Evolutionary conservation across 2,888 invertebrate species (phyloP).

Genomic region (Elegia similella): DNA sequence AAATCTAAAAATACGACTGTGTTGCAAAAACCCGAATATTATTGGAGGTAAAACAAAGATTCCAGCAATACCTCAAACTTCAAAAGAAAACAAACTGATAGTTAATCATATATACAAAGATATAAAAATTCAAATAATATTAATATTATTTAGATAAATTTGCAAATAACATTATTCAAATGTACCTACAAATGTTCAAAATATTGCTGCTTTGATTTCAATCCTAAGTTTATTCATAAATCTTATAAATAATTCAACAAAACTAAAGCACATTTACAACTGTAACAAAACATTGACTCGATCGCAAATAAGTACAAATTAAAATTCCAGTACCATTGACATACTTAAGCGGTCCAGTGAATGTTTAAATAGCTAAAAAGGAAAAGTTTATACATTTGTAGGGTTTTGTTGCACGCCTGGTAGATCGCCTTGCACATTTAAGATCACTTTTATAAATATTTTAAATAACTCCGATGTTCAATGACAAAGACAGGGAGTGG

Average conservation of each 20-base stretch:
- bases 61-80: no score
- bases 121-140: no score
- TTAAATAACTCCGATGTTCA: not conserved
- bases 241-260: not conserved
- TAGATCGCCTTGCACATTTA: not conserved
- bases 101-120: no score
- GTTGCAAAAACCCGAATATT: no score
- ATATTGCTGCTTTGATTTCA: not conserved
- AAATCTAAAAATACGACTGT: no score
- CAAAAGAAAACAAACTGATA: no score
- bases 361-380: slow-evolving; percentile 7
- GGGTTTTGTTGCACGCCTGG: not conserved
- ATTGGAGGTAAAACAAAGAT: no score
- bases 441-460: not conserved
- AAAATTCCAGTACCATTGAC: slow-evolving; percentile 10
- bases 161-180: no score
- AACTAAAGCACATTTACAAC: not conserved
- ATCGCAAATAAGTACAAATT: slow-evolving; percentile 2
- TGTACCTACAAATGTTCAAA: no score
- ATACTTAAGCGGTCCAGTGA: slow-evolving; percentile 10
- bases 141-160: no score
- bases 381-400: not conserved
- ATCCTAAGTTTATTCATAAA: not conserved
- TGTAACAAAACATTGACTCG: not conserved
- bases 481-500: not conserved